Evolutionary conservation across 2,113 vertebrate species (phyloP).

Genomic region (Hystrix brachyura): DNA sequence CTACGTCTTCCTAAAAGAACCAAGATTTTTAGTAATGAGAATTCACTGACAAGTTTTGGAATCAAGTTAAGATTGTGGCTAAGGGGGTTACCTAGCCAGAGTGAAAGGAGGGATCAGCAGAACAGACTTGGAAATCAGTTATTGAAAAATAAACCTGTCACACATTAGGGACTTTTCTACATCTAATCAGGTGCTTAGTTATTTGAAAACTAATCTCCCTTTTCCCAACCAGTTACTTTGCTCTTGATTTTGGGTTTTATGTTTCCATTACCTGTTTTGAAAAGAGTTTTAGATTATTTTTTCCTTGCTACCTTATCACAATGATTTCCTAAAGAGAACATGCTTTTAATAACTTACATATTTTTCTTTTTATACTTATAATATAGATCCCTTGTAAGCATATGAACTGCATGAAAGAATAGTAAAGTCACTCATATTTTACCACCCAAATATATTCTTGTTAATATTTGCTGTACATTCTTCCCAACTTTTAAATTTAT

Average conservation of each 20-base stretch:
- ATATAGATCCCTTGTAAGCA: slow-evolving; percentile 29
- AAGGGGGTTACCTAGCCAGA: neutral
- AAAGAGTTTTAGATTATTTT: slow-evolving; percentile 26
- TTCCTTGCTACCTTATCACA: slow-evolving; percentile 18
- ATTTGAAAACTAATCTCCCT: neutral
- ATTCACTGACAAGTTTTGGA: neutral
- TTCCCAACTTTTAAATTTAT: slow-evolving; percentile 25
- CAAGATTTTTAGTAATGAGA: neutral
- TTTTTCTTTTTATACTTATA: neutral
- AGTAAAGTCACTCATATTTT: neutral
- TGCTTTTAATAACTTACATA: neutral
- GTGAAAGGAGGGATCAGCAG: neutral
- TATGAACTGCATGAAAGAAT: neutral
- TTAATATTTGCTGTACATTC: slow-evolving; percentile 25
- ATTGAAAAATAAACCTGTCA: neutral
- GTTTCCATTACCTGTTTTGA: neutral
- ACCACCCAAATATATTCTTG: neutral
- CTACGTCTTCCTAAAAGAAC: neutral
- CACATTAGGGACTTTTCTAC: neutral
- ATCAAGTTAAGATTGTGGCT: neutral
- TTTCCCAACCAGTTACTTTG: neutral
- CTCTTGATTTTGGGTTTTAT: neutral
- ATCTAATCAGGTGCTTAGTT: neutral
- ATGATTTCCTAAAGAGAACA: slow-evolving; percentile 18
- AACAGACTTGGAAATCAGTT: slow-evolving; percentile 23